phyloP scores from a whole-genome alignment of 2,888 invertebrate species.

The Adelphocoris suturalis region DNA sequence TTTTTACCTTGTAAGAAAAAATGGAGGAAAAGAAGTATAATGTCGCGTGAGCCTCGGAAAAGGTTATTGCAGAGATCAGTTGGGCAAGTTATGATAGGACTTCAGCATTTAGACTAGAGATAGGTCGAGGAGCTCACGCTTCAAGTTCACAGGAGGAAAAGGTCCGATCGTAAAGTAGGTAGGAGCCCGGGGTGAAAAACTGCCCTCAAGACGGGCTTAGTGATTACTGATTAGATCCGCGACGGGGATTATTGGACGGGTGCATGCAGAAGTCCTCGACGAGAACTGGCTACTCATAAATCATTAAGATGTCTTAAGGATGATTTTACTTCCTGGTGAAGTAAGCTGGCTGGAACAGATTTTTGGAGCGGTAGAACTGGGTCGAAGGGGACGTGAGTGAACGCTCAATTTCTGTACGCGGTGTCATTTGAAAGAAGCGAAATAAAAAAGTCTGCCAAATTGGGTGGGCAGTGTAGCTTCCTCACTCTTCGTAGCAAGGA shows the following conservation, averaged over 20 bases:
- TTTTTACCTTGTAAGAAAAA: not conserved
- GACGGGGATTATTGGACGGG: conserved; percentile 33
- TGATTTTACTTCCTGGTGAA: not conserved
- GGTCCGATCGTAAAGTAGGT: conserved; percentile 41
- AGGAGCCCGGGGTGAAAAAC: conserved; percentile 23
- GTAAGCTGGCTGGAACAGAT: not conserved
- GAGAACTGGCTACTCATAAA: not conserved
- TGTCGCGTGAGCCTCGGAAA: not conserved
- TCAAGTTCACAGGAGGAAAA: conserved; percentile 45
- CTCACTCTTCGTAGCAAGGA: no score
- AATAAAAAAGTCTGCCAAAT: no score
- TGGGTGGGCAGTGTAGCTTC: no score
- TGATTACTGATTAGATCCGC: conserved; percentile 55
- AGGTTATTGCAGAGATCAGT: conserved; percentile 42
- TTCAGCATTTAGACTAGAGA: conserved; percentile 39
- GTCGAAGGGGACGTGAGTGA: no score
- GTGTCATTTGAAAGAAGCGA: no score
- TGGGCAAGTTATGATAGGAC: conserved; percentile 48
- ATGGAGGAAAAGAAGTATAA: no score
- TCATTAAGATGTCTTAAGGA: not conserved
- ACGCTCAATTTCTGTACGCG: no score
- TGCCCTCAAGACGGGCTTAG: conserved; percentile 26
- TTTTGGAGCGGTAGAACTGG: not conserved
- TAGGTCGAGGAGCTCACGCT: conserved; percentile 53
- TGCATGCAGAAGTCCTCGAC: not conserved